Base-by-base conservation (phyloP, 2,888 invertebrate genomes). In the Lysandra bellargus region DNA sequence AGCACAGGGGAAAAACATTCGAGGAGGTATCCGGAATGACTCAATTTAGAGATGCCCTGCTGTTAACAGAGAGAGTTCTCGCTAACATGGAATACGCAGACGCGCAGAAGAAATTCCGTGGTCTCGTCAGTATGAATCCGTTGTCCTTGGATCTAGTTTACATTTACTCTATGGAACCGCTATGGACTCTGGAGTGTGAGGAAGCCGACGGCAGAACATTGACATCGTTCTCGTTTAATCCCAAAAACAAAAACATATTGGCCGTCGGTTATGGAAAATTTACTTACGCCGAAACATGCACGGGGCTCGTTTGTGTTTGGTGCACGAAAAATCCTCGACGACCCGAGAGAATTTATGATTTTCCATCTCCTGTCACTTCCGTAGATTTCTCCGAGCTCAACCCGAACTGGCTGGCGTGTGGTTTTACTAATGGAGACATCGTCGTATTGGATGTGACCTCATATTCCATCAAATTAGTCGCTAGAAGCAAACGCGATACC, bases 321-420 rank as follows among this genome's bases (percentile, higher is more conserved):
- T 97, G 96, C 85, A 96, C 96, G 1, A 97, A 98, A 89, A 98
- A 98, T 88, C 97, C 97, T 0, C 95, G 95, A 17, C 96, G 96
- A 85, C 98, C 98, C 0, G 98, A 97, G 87, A 94, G 97, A 81
- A 86, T 94, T 6, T 97, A 96, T 84, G 84, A 89, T 4, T 97
- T 97, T 85, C 86, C 93, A 0, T 91, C 95, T 76, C 95, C 97
- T 0, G 95, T 97, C 0, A 96, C 97, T 0, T 95, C 96, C 0
- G 88, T 98, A 0, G 95, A 96, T 72, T 98, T 98, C 92, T 97
- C 97, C 0, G 92, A 90, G 0, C 92, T 89, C 72, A 95, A 95
- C 80, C 97, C 98, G 0, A 97, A 97, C 87, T 94, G 97, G 84
- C 86, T 98, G 33, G 97, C 97, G 0, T 95, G 97, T 79, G 98